A percentile compares a stretch with the other conserved stretches of the same genome.
Evolutionary conservation across 2,797 vertebrate species (phyloP).

Genomic region (Sardinella longiceps): DNA sequence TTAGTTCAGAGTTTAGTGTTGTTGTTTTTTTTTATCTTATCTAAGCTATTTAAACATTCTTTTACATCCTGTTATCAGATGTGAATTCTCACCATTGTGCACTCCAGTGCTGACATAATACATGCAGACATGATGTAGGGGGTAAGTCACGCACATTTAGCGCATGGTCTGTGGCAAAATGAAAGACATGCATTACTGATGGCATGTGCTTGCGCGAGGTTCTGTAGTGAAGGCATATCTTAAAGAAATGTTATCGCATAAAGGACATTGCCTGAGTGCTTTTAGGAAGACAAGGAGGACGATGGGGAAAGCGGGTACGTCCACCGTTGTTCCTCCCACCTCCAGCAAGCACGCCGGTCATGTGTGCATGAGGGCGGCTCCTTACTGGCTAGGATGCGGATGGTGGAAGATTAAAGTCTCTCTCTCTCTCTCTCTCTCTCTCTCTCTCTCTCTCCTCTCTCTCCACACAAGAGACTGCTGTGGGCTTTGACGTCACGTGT

Average conservation of each 20-base stretch:
- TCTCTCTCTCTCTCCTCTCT: conserved; percentile 1
- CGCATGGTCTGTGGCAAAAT: neutral
- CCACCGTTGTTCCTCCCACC: conserved; percentile 6
- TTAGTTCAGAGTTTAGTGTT: too few relatives aligned
- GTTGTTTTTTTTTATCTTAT: too few relatives aligned
- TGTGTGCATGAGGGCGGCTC: conserved; percentile 33
- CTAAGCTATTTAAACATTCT: too few relatives aligned
- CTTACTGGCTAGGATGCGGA: conserved; percentile 31
- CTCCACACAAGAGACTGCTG: conserved; percentile 63
- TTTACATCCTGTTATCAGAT: too few relatives aligned
- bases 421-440: conserved; percentile 31
- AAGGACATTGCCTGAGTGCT: neutral
- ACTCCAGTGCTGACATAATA: neutral
- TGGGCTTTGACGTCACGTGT: conserved; percentile 90
- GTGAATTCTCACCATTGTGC: too few relatives aligned
- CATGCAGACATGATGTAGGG: neutral
- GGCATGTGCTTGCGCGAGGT: too few relatives aligned
- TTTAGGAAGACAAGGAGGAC: neutral
- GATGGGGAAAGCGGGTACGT: neutral
- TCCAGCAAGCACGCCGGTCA: conserved; percentile 37
- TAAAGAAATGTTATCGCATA: neutral
- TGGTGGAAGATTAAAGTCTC: conserved; percentile 30
- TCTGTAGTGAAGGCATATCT: neutral
- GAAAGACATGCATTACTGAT: neutral
- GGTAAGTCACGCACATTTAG: neutral